A percentile compares a stretch with the other conserved stretches of the same genome.
Conservation (phyloP, 1,140 invertebrate species). For the Drosophila miranda region DNA sequence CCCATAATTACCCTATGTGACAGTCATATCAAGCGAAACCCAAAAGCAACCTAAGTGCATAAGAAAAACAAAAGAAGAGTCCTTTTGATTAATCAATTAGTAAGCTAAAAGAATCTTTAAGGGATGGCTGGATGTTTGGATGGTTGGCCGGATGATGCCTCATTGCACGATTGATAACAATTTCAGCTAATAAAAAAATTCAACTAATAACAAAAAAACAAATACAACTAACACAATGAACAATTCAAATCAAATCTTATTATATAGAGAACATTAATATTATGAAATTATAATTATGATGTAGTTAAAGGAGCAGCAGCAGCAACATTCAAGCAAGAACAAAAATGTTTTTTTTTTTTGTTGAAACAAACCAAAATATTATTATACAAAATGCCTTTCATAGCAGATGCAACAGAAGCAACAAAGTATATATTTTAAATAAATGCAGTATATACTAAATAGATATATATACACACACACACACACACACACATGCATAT, state of each 20-base stretch:
- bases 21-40: slow-evolving; percentile 71
- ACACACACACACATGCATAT: slow-evolving; percentile 29
- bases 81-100: slow-evolving; percentile 72
- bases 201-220: slow-evolving; percentile 20
- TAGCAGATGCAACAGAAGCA: slow-evolving; percentile 47
- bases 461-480: slow-evolving; percentile 44
- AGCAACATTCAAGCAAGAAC: slow-evolving; percentile 37
- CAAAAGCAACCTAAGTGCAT: slow-evolving; percentile 15
- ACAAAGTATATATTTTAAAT: slow-evolving; percentile 72
- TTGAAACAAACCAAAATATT: slow-evolving; percentile 28
- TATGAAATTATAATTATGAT: slow-evolving; percentile 40
- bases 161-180: slow-evolving; percentile 27
- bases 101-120: slow-evolving; percentile 51
- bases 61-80: slow-evolving; percentile 21
- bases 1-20: slow-evolving; percentile 61
- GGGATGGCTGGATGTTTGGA: slow-evolving; percentile 35
- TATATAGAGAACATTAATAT: slow-evolving; percentile 61
- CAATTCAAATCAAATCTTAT: slow-evolving; percentile 77
- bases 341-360: slow-evolving; percentile 49
- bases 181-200: slow-evolving; percentile 45
- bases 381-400: slow-evolving; percentile 73
- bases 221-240: slow-evolving; percentile 44
- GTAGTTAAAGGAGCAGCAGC: slow-evolving; percentile 64
- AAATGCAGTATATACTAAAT: slow-evolving; percentile 61
- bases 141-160: slow-evolving; percentile 21